A percentile compares a stretch with the other conserved stretches of the same genome.
Evolutionary conservation across 64 coral and sea anemone species (phyloP).

Genomic region (Montipora capricornis): DNA sequence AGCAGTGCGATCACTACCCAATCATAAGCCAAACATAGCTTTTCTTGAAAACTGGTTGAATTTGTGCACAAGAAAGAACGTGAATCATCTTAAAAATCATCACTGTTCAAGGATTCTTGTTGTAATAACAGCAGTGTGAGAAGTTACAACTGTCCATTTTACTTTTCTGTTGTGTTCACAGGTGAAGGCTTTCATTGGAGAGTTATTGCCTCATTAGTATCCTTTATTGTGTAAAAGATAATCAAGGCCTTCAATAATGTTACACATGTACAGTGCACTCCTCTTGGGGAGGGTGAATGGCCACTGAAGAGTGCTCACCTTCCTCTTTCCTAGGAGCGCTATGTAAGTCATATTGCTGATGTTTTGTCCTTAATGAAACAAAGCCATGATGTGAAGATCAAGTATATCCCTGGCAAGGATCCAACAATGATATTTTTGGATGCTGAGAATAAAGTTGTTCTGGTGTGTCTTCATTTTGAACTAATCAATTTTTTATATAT

Average conservation of each 20-base stretch:
- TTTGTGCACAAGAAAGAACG: too few species aligned
- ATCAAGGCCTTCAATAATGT: background rate
- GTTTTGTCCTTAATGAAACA: constrained; percentile 22
- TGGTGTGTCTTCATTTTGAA: constrained; percentile 7
- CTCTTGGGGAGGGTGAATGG: too few species aligned
- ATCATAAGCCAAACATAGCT: too few species aligned
- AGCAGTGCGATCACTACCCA: too few species aligned
- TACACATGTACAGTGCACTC: too few species aligned
- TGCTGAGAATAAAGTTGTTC: constrained; percentile 66
- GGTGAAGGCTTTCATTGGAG: constrained; percentile 80
- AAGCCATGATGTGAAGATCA: constrained; percentile 70
- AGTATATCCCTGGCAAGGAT: constrained; percentile 67
- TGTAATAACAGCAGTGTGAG: background rate
- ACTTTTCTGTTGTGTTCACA: constrained; percentile 5
- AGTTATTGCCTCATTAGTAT: constrained; percentile 72
- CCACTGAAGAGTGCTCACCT: too few species aligned
- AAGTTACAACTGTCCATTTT: background rate
- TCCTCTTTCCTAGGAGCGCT: too few species aligned
- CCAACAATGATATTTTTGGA: constrained; percentile 63
- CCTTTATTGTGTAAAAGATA: constrained; percentile 7
- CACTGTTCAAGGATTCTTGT: too few species aligned
- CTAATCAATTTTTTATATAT: background rate
- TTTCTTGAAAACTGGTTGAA: too few species aligned
- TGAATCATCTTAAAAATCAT: too few species aligned
- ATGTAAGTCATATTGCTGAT: background rate